Base-by-base conservation (phyloP, 2,888 invertebrate species). In the Lottia scabra region DNA sequence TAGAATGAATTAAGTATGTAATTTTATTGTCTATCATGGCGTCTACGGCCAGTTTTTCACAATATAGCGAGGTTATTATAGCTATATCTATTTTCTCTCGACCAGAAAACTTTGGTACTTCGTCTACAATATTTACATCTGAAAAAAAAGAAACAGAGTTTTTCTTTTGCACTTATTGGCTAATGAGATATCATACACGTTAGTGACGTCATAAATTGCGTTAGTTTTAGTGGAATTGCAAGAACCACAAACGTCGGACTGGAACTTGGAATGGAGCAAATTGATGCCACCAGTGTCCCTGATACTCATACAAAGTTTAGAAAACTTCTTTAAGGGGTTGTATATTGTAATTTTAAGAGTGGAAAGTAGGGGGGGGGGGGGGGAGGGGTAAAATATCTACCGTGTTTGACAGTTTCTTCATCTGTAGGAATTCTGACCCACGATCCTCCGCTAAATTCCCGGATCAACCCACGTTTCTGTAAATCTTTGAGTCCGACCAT, bases 11-110 rank as follows among this genome's bases (percentile, higher is more conserved):
- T 69, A 98, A 96, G 90, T 95, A 98, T 0, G 98, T 98, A 88
- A 96, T 96, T 90, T 97, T 97, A 87, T 98, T 96, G 84, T 98
- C 97, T 88, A 99, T 95, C 95, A 99, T 96, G 19, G 98, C 95
- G 90, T 99, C 99, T 0, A 99, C 97, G 1, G 99, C 99, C 83
- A 98, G 92, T 90, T 99, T 99, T 90, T 99, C 99, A 87, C 97
- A 97, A 91, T 97, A 99, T 85, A 98, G 93, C 0, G 97, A 97
- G 0, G 98, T 98, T 75, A 99, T 96, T 74, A 99, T 95, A n/a
- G 98, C 99, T 85, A 99, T 96, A 26, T 96, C 97, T 0, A 98
- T 98, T 87, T 97, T 97, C 83, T 97, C 95, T 38, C 95, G 93
- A 75, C 94, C 94, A 70, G 93, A 94, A 88, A 98, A 93, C 15